Base-by-base conservation (phyloP, 2,113 vertebrate genomes). In the Neolamprologus falcicula region DNA sequence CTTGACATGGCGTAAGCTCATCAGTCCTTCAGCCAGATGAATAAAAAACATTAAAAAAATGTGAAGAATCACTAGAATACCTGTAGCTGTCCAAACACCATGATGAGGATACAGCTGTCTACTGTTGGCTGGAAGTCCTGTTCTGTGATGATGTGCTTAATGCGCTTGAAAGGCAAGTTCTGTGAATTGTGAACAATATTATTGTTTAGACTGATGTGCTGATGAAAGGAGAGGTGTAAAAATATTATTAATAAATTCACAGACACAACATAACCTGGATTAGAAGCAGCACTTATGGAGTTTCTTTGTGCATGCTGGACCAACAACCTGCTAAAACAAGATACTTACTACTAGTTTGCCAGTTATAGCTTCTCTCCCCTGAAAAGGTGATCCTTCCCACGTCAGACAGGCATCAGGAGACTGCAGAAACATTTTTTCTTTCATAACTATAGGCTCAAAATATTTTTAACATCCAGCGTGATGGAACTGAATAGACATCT, bases 41-140 rank as follows among this genome's bases (percentile, higher is more conserved):
- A 28, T 37, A 37, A 37, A 68, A 37, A 37, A 37, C 31, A 66
- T 66, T 0, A 0, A 4, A 17, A 3, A 66, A 68, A 37, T 8
- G 63, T 21, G 63, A 68, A 50, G 24, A 78, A 78, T 45, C 10
- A 78, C 7, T 24, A 73, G n/a, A 86, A 92, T 83, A 96, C 97
- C 94, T 96, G 92, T 71, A 97, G 85, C 85, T 96, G 96, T 63
- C 96, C 96, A 89, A 95, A 94, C 57, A 95, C 94, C 96, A 96
- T 96, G 85, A 95, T 95, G 82, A 95, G 91, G 73, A 96, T 94
- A 68, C 93, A 96, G 82, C 87, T 95, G 63, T 94, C 95, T 61
- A 95, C 50, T 12, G 96, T 96, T 10, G 95, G 96, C 9, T 96
- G 95, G 83, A 87, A 93, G 79, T 96, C 96, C 85, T 95, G 94